Conservation (phyloP, 2,797 vertebrate species). For the Poecilia velifera region DNA sequence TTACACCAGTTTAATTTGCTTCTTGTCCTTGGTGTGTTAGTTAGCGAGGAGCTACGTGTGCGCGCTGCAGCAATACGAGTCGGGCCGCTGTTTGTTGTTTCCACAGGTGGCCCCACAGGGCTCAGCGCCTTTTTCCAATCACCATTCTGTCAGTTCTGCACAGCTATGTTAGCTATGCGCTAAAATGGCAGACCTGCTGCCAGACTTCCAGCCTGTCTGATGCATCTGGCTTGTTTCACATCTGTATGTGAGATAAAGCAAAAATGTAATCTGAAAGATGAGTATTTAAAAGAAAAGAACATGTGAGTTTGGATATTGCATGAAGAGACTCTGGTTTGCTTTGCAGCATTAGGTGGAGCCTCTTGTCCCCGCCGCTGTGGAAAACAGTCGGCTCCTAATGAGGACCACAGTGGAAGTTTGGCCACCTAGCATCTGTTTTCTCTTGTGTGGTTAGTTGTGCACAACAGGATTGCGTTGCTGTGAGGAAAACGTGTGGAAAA, state of each 20-base stretch:
- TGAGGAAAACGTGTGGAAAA: slow-evolving; percentile 26
- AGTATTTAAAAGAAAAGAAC: slow-evolving; percentile 13
- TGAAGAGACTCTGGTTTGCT: slow-evolving; percentile 5
- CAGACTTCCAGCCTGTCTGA: slow-evolving; percentile 40
- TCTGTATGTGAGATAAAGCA: slow-evolving; percentile 20
- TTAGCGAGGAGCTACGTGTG: slow-evolving; percentile 6
- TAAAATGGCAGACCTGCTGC: slow-evolving; percentile 64
- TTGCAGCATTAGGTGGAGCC: slow-evolving; percentile 1
- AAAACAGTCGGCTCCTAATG: slow-evolving; percentile 12
- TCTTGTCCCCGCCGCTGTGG: slow-evolving; percentile 31
- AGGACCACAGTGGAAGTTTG: slow-evolving; percentile 23
- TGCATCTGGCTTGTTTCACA: slow-evolving; percentile 48
- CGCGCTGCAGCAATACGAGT: slow-evolving; percentile 5
- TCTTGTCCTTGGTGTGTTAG: slow-evolving; percentile 7
- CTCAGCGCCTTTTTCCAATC: slow-evolving; percentile 13
- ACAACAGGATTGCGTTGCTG: slow-evolving; percentile 13
- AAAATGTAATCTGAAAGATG: not conserved
- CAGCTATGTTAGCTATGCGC: slow-evolving; percentile 63
- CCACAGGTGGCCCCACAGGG: slow-evolving; percentile 59
- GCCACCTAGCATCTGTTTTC: not conserved
- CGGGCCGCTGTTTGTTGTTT: slow-evolving; percentile 34
- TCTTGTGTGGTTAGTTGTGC: slow-evolving; percentile 1
- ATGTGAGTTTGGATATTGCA: slow-evolving; percentile 30
- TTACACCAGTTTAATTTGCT: slow-evolving; percentile 19
- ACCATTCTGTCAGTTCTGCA: slow-evolving; percentile 21